Percentiles rank a stretch among this genome's conserved stretches.
phyloP scores from a whole-genome alignment of 2,888 invertebrate genomes.

The Meloe dianella region DNA sequence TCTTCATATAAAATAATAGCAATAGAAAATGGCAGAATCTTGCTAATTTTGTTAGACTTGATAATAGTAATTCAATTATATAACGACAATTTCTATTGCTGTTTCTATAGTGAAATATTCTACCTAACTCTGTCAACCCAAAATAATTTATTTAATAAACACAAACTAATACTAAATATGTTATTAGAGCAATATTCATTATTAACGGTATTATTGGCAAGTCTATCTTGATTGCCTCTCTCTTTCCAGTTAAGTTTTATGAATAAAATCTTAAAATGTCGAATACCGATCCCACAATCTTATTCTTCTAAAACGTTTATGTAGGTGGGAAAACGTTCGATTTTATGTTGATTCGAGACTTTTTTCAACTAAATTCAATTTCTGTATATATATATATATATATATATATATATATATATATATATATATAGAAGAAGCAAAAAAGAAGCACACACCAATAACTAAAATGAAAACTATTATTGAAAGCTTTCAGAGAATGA shows the following conservation, averaged over 20 bases:
- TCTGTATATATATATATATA: too few relatives aligned
- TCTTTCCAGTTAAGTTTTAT: too few relatives aligned
- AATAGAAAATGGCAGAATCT: background rate
- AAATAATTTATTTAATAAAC: constrained; percentile 7
- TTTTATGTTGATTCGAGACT: background rate
- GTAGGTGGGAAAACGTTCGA: background rate
- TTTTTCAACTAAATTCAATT: background rate
- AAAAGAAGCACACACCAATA: background rate
- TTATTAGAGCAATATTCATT: background rate
- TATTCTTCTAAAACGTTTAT: too few relatives aligned
- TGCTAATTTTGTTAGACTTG: background rate
- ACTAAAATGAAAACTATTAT: background rate
- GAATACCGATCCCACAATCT: background rate
- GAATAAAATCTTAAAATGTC: background rate
- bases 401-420: too few relatives aligned
- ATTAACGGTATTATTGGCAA: background rate
- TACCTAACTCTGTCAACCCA: background rate
- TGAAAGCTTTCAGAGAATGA: background rate
- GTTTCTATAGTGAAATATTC: background rate
- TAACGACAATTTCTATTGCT: background rate
- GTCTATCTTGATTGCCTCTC: too few relatives aligned
- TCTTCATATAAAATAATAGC: background rate
- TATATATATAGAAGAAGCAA: background rate
- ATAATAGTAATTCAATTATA: background rate
- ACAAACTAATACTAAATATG: background rate